phyloP scores from a whole-genome alignment of 1,140 invertebrate genomes.

The Intoshia linei region DNA sequence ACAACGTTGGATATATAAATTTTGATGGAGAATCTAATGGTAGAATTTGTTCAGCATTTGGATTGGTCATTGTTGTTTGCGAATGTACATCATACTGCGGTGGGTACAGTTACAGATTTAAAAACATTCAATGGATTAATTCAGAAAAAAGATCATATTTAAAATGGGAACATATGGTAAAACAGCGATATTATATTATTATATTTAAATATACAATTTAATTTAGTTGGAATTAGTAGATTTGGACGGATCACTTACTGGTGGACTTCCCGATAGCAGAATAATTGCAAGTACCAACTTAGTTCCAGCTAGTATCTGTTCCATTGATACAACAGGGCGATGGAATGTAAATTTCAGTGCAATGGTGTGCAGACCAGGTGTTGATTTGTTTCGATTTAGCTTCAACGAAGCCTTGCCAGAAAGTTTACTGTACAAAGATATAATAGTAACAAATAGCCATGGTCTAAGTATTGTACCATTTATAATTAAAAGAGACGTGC shows the following conservation, averaged over 20 bases:
- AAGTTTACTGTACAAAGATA: not conserved
- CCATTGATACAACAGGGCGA: no score
- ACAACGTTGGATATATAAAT: not conserved
- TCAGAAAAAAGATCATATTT: not conserved
- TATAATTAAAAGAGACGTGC: not conserved
- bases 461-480: not conserved
- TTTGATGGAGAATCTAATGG: not conserved
- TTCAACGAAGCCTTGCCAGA: slow-evolving; percentile 2
- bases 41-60: not conserved
- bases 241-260: slow-evolving; percentile 2
- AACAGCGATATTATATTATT: no score
- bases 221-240: slow-evolving; percentile 1
- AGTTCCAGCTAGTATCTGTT: no score
- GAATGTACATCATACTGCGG: not conserved
- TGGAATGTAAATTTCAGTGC: no score
- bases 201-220: no score
- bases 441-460: not conserved
- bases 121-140: not conserved
- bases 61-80: not conserved
- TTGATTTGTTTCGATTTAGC: no score
- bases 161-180: slow-evolving; percentile 2
- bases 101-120: slow-evolving; percentile 1
- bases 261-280: not conserved
- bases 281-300: not conserved
- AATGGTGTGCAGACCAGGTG: no score